Percentiles rank a stretch among this genome's conserved stretches.
Conservation (phyloP, 2,113 vertebrate genomes). For the Saguinus midas region DNA sequence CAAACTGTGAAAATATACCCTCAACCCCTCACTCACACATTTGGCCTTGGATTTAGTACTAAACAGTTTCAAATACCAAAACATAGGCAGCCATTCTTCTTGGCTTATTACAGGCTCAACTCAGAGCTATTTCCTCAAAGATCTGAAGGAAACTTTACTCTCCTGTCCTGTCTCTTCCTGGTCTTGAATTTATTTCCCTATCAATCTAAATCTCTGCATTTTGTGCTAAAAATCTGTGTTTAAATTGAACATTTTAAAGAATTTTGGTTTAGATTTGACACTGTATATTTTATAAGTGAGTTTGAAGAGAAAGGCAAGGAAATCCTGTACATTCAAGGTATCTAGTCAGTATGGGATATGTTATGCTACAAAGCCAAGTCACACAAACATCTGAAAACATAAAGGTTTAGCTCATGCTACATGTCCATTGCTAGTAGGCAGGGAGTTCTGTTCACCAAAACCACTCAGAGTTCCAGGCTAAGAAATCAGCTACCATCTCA, state of each 20-base stretch:
- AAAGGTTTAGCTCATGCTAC: neutral
- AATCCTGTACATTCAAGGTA: neutral
- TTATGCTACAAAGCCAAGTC: neutral
- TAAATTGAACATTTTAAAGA: neutral
- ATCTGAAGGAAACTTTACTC: neutral
- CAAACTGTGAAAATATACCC: constrained; percentile 44
- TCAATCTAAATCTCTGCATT: neutral
- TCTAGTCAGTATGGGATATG: neutral
- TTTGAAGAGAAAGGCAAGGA: neutral
- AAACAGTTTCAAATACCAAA: constrained; percentile 18
- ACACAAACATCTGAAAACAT: neutral
- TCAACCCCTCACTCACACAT: neutral
- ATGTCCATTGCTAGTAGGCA: neutral
- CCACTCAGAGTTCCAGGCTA: neutral
- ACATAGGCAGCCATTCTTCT: neutral
- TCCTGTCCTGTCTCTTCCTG: neutral
- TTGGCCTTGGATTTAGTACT: constrained; percentile 34
- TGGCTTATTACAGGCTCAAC: neutral
- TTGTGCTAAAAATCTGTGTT: neutral
- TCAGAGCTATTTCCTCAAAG: neutral
- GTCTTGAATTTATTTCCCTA: neutral
- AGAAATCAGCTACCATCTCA: neutral
- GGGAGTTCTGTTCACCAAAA: neutral
- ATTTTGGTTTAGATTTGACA: neutral
- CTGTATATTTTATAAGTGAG: neutral